Conservation (phyloP, 2,797 vertebrate species). For the Bovichtus diacanthus region DNA sequence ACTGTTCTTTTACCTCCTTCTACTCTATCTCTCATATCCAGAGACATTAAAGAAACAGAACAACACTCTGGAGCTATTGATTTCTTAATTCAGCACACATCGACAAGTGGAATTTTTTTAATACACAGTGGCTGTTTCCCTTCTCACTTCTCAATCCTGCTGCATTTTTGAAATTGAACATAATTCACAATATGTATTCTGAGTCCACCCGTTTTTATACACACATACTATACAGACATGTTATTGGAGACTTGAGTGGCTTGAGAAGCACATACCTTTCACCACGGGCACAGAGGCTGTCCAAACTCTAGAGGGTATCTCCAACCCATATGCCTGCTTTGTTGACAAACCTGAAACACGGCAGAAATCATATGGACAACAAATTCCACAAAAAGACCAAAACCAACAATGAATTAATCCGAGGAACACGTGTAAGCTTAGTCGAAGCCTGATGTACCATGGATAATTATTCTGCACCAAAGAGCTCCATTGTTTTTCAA, state of each 20-base stretch:
- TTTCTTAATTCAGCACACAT: background rate
- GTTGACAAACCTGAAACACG: conserved; percentile 69
- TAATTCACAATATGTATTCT: background rate
- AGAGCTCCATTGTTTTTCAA: background rate
- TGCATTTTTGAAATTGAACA: background rate
- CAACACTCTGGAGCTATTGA: background rate
- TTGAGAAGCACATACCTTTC: conserved; percentile 67
- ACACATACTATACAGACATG: background rate
- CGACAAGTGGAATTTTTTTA: background rate
- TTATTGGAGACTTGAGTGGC: background rate
- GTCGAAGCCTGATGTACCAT: background rate
- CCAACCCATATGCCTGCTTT: conserved; percentile 67
- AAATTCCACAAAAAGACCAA: background rate
- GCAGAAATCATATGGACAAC: conserved; percentile 8
- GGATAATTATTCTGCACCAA: background rate
- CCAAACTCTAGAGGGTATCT: conserved; percentile 76
- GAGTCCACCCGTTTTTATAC: background rate
- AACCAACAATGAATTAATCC: background rate
- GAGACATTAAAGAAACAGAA: background rate
- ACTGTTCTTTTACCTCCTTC: background rate
- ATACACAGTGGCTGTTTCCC: background rate
- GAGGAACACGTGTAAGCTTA: background rate
- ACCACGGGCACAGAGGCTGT: conserved; percentile 77
- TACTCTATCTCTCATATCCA: background rate
- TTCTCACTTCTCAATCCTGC: background rate